These are phyloP conservation scores for Sitta europaea DNA, from an alignment of 2,113 vertebrate genomes.

Conservation along the genomic window DNA sequence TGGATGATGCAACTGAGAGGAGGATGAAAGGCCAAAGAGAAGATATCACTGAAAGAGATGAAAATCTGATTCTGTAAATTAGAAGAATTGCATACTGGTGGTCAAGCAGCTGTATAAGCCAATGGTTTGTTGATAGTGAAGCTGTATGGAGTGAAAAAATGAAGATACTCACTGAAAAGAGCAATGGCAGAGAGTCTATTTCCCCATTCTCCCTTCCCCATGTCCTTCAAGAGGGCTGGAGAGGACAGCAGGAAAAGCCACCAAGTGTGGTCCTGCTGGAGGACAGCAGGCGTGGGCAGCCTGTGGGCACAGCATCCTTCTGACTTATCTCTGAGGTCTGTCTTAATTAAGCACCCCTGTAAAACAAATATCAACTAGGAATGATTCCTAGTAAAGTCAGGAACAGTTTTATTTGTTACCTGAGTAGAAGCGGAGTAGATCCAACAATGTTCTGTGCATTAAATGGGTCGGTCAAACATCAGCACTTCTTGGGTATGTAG, in stretches of 20 bases:
- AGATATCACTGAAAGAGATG: not conserved
- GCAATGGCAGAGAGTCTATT: not conserved
- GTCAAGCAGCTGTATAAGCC: not conserved
- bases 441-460: not conserved
- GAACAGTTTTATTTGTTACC: not conserved
- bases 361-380: not conserved
- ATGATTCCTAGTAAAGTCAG: not conserved
- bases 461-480: not conserved
- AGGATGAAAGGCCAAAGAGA: not conserved
- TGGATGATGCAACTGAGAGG: not conserved
- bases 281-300: not conserved
- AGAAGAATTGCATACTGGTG: not conserved
- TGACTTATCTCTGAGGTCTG: not conserved
- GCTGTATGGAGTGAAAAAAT: not conserved
- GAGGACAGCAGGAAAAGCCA: not conserved
- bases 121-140: not conserved
- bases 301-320: not conserved
- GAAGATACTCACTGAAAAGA: not conserved
- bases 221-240: not conserved
- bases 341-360: not conserved
- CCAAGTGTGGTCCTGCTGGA: not conserved
- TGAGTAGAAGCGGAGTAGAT: not conserved
- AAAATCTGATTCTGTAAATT: not conserved
- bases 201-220: not conserved
- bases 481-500: not conserved